Evolutionary conservation across 1,140 invertebrate species (phyloP).

Genomic region (Bursaphelenchus mucronatus): DNA sequence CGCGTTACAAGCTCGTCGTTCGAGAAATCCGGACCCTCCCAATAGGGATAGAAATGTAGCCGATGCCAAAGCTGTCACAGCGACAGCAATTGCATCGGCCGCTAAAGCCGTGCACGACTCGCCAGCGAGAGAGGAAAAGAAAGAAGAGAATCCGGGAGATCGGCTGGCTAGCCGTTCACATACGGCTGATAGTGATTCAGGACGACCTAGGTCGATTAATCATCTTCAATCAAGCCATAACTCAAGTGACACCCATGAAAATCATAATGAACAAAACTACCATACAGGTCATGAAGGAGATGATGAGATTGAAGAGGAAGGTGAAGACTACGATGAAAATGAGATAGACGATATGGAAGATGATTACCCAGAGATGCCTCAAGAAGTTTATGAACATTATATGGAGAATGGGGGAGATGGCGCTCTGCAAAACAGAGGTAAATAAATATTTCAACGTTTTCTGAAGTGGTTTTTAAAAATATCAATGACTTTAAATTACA

Average conservation of each 20-base stretch:
- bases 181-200: constrained; percentile 27
- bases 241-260: constrained; percentile 13
- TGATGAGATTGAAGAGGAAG: constrained; percentile 11
- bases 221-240: constrained; percentile 9
- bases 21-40: no score
- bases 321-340: constrained; percentile 20
- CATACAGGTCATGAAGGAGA: neutral
- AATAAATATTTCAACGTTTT: no score
- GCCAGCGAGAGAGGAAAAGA: no score
- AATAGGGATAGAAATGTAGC: no score
- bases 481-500: no score
- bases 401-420: constrained; percentile 10
- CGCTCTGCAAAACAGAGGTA: neutral
- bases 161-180: neutral
- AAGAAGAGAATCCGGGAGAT: no score
- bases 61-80: no score
- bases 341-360: constrained; percentile 33
- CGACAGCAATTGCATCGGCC: no score
- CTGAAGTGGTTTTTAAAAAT: no score
- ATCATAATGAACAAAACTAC: neutral
- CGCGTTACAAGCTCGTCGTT: no score
- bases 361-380: constrained; percentile 37
- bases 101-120: no score
- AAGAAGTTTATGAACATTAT: constrained; percentile 19
- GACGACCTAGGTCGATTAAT: constrained; percentile 22